phyloP scores from a whole-genome alignment of 2,113 vertebrate genomes.

The Apaloderma vittatum region DNA sequence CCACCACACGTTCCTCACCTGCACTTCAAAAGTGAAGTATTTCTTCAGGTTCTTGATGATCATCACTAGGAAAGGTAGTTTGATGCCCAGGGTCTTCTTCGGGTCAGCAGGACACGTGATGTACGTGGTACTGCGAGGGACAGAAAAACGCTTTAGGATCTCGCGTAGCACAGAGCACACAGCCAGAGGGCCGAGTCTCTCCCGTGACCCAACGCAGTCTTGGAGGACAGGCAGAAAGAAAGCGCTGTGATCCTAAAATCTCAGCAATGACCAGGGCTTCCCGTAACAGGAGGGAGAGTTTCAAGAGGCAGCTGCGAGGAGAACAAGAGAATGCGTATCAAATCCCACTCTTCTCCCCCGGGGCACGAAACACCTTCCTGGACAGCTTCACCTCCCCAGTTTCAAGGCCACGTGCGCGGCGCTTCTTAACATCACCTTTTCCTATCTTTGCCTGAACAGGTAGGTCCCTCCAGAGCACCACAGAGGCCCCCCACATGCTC shows the following conservation, averaged over 20 bases:
- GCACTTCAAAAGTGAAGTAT: conserved; percentile 98
- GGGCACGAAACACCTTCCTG: neutral
- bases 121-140: conserved; percentile 89
- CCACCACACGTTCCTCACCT: conserved; percentile 79
- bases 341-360: neutral
- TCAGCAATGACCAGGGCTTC: neutral
- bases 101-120: conserved; percentile 98
- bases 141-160: conserved; percentile 7
- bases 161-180: neutral
- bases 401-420: neutral
- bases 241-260: neutral
- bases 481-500: neutral
- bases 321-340: neutral
- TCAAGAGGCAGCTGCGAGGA: neutral
- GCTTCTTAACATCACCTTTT: neutral
- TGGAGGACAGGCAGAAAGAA: neutral
- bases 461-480: neutral
- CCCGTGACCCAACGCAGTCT: neutral
- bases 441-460: neutral
- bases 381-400: neutral
- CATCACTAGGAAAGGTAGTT: conserved; percentile 95
- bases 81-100: conserved; percentile 96
- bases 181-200: neutral
- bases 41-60: conserved; percentile 98
- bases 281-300: neutral